Conservation (phyloP, 1,140 invertebrate species). For the Grapholita molesta region DNA sequence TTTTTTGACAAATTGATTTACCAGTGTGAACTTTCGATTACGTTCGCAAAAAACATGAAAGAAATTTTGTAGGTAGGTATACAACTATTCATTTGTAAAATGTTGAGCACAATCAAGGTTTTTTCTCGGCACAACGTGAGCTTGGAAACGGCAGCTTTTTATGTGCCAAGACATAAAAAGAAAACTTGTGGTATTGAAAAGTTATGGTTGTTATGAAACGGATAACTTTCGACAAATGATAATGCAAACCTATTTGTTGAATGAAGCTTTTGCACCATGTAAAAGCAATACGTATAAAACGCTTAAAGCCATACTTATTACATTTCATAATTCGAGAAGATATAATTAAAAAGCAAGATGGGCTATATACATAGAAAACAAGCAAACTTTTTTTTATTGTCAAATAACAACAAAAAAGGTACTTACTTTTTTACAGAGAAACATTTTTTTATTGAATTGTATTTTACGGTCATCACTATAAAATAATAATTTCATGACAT, state of each 20-base stretch:
- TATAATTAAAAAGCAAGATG: too few species aligned
- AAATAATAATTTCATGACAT: too few species aligned
- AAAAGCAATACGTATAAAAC: too few species aligned
- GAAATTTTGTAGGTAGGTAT: not conserved
- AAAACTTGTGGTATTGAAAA: not conserved
- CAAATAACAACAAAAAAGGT: too few species aligned
- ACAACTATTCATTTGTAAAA: not conserved
- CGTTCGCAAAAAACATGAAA: constrained; percentile 17
- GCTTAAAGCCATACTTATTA: too few species aligned
- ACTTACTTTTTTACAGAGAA: too few species aligned
- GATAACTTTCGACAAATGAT: not conserved
- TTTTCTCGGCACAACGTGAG: not conserved
- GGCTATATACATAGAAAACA: not conserved
- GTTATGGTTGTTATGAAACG: not conserved
- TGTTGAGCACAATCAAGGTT: not conserved
- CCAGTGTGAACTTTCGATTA: constrained; percentile 23
- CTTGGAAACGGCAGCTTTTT: not conserved
- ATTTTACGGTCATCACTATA: too few species aligned
- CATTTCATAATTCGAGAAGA: too few species aligned
- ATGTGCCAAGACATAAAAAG: not conserved
- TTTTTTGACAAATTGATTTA: not conserved
- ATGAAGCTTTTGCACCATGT: too few species aligned
- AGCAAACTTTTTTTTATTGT: too few species aligned
- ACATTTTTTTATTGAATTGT: too few species aligned
- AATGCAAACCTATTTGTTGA: not conserved